Base-by-base conservation (phyloP, 2,113 vertebrate genomes). In the Catagonus wagneri region DNA sequence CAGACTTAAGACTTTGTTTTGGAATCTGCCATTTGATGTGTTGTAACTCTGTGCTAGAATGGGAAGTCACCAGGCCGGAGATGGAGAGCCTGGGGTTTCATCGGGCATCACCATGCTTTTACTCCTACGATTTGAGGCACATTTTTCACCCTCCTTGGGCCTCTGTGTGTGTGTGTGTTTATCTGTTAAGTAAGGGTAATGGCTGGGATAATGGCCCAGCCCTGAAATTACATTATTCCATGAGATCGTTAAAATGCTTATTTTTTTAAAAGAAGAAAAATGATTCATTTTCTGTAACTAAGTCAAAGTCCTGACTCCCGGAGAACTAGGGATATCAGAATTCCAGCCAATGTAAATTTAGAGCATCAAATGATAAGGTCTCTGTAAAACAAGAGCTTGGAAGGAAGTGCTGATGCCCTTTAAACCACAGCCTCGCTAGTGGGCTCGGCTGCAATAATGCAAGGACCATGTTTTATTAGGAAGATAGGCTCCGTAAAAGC, bases 401-500 rank as follows among this genome's bases (percentile, higher is more conserved):
- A 91, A 97, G 90, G 93, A 97, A 98, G 83, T 74, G 52, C 93
- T 75, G 88, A 75, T 93, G 71, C 88, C 89, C 83, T 94, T 89
- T 97, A 90, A 72, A 92, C 95, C 1, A 0, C 17, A 0, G 90
- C 83, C 72, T 97, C 69, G 10, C 58, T 60, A 19, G 52, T 89
- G 97, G 93, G 66, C 97, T 90, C 39, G 13, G 75, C 84, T 60
- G 83, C 52, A 95, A 58, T 94, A 92, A 97, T 71, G 44, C 94
- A 85, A 44, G 85, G 94, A 92, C 44, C 91, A 39, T 68, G 61
- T 97, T 98, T 98, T 97, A 90, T 96, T 96, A 96, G 92, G 95
- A 86, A 78, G 97, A 97, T 4, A 29, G 65, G 75, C 96, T 96
- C 86, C 6, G 19, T 87, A 65, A 71, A 90, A 92, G 97, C 94